Percentiles rank a stretch among this genome's conserved stretches.
Evolutionary conservation across 2,113 vertebrate species (phyloP).

Genomic region (Irena cyanogastra): DNA sequence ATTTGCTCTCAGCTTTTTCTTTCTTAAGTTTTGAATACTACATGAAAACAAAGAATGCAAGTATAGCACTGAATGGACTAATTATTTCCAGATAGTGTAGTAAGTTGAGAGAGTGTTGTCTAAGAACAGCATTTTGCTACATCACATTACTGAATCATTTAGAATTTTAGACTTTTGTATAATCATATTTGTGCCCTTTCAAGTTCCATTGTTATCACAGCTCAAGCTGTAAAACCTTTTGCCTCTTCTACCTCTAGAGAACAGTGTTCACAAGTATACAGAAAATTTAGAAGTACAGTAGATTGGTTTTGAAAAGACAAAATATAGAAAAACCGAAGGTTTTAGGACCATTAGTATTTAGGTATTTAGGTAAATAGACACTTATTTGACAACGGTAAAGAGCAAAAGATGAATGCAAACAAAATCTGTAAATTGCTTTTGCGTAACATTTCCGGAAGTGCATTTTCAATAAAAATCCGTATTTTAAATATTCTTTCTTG

Average conservation of each 20-base stretch:
- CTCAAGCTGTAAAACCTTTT: background rate
- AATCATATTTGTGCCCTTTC: background rate
- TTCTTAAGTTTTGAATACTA: background rate
- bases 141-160: background rate
- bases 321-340: background rate
- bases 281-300: background rate
- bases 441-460: background rate
- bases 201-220: constrained; percentile 43
- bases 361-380: background rate
- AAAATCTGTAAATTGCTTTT: background rate
- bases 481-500: background rate
- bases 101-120: background rate
- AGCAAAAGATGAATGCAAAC: background rate
- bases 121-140: background rate
- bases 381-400: background rate
- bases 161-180: background rate
- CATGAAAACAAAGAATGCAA: background rate
- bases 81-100: background rate
- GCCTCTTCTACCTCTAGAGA: background rate
- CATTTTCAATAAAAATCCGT: background rate
- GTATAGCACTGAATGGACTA: background rate
- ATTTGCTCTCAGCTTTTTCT: background rate
- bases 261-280: background rate
- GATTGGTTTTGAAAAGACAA: background rate
- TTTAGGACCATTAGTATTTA: background rate